Evolutionary conservation across 2,888 invertebrate species (phyloP).

Genomic region (Hirtodrosophila histrioides): DNA sequence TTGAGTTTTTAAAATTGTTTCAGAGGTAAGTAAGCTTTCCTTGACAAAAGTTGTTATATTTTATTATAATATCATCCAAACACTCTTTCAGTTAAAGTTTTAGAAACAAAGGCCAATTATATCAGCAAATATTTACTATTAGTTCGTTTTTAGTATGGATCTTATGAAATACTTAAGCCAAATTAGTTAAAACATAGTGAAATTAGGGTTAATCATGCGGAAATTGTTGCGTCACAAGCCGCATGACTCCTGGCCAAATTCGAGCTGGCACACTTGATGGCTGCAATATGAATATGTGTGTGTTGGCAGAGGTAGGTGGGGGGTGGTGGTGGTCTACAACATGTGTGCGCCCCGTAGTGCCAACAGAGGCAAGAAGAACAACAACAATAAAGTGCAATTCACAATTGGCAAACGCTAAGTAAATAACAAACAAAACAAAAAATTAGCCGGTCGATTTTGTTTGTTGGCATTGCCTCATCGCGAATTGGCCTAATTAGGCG

Average conservation of each 20-base stretch:
- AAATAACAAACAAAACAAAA: conserved; percentile 65
- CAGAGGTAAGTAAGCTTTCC: too few species aligned
- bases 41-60: too few species aligned
- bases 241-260: conserved; percentile 17
- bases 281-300: conserved; percentile 19
- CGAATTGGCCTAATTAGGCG: conserved; percentile 71
- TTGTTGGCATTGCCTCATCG: conserved; percentile 66
- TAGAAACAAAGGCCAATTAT: too few species aligned
- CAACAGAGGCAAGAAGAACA: conserved; percentile 18
- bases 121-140: too few species aligned
- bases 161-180: too few species aligned
- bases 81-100: too few species aligned
- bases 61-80: too few species aligned
- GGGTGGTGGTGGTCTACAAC: conserved; percentile 6
- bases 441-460: conserved; percentile 62
- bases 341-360: conserved; percentile 3
- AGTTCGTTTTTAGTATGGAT: too few species aligned
- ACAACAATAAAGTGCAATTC: conserved; percentile 35
- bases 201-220: too few species aligned
- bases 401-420: conserved; percentile 53
- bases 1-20: too few species aligned
- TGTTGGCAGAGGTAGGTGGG: conserved; percentile 8
- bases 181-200: too few species aligned
- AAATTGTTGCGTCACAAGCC: conserved; percentile 10
- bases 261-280: conserved; percentile 28